Percentiles rank a stretch among this genome's conserved stretches.
Conservation (phyloP, 1,140 invertebrate genomes). For the Drosophila mayri region DNA sequence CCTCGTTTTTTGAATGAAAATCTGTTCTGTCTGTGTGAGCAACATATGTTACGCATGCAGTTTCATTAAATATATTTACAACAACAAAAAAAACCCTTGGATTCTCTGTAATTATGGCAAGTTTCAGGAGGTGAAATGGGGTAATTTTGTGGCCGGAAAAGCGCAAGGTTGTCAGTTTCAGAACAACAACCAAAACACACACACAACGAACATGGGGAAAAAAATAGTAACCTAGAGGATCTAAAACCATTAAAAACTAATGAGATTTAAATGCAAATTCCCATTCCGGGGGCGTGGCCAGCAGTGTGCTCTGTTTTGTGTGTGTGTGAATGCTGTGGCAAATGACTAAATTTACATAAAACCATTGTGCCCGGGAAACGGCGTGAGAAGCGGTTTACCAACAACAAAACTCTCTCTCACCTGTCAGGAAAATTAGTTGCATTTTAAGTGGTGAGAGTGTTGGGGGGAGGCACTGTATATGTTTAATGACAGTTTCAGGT, state of each 20-base stretch:
- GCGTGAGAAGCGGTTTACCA: conserved; percentile 36
- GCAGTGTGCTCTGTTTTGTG: conserved; percentile 11
- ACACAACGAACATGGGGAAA: background rate
- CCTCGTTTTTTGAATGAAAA: background rate
- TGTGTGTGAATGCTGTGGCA: conserved; percentile 57
- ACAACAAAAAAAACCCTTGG: conserved; percentile 14
- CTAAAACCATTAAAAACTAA: conserved; percentile 82
- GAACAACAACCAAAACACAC: conserved; percentile 41
- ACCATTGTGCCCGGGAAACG: conserved; percentile 41
- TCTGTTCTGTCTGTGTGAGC: background rate
- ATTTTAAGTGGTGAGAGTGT: conserved; percentile 19
- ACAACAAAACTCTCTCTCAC: conserved; percentile 24
- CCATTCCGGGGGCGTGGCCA: conserved; percentile 36
- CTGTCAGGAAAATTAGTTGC: conserved; percentile 24
- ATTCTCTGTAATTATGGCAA: conserved; percentile 49
- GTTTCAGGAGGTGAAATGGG: conserved; percentile 13
- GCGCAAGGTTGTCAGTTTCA: conserved; percentile 53
- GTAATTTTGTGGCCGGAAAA: conserved; percentile 63
- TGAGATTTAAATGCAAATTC: conserved; percentile 83
- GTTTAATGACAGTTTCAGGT: conserved; percentile 15
- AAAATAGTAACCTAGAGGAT: conserved; percentile 48
- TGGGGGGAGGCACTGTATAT: conserved; percentile 3
- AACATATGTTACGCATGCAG: conserved; percentile 74
- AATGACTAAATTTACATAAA: conserved; percentile 81
- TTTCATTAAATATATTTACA: conserved; percentile 73